Conservation (phyloP, 2,113 vertebrate species). For the Pipra filicauda region DNA sequence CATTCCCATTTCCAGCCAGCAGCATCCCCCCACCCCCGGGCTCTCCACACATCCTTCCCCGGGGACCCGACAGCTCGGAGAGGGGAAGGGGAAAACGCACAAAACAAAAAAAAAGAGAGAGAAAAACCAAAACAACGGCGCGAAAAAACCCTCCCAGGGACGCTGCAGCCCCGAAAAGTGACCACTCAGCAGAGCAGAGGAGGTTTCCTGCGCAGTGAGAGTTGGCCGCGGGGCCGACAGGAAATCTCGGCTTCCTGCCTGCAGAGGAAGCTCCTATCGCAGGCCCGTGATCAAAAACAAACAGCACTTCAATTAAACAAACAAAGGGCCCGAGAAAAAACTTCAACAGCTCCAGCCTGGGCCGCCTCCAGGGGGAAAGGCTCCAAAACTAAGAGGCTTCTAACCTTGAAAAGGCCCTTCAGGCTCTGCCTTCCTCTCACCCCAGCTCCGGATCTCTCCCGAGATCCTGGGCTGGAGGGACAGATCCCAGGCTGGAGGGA, state of each 20-base stretch:
- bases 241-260: constrained; percentile 71
- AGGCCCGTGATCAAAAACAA: constrained; percentile 65
- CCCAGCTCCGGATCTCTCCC: no score
- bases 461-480: no score
- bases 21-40: not conserved
- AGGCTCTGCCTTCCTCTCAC: not conserved
- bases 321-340: constrained; percentile 27
- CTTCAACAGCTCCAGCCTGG: constrained; percentile 30
- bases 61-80: not conserved
- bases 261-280: constrained; percentile 50
- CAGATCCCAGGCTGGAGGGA: no score
- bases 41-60: not conserved
- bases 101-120: not conserved
- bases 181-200: constrained; percentile 48
- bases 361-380: not conserved
- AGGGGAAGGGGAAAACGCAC: no score
- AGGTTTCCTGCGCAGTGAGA: constrained; percentile 65
- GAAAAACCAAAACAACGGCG: not conserved
- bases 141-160: not conserved
- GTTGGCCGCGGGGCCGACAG: constrained; percentile 35
- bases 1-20: not conserved
- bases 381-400: not conserved
- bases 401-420: not conserved
- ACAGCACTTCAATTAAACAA: constrained; percentile 60
- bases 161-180: not conserved